These are phyloP conservation scores for Alligator sinensis DNA, from an alignment of 2,113 vertebrate genomes.

Conservation along the genomic window DNA sequence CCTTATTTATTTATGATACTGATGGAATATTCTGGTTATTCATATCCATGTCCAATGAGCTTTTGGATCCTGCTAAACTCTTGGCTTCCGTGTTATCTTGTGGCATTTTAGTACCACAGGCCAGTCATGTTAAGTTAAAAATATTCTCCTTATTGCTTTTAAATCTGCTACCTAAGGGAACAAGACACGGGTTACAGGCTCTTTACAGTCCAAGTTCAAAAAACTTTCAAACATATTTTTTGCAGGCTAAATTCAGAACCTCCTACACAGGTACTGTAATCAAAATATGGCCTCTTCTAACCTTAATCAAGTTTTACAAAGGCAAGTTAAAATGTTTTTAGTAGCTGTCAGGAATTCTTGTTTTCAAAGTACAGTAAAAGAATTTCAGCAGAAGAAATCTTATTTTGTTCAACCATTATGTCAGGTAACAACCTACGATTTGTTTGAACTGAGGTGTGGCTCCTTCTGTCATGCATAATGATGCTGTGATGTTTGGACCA, in stretches of 20 bases:
- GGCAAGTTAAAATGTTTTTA: background rate
- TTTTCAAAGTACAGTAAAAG: background rate
- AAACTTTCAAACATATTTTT: background rate
- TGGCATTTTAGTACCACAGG: background rate
- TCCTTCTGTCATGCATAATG: background rate
- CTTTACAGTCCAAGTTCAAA: background rate
- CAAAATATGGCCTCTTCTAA: background rate
- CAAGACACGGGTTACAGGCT: background rate
- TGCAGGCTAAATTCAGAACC: background rate
- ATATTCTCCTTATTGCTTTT: background rate
- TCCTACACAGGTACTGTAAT: background rate
- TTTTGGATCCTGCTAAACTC: background rate
- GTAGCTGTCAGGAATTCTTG: background rate
- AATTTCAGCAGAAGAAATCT: background rate
- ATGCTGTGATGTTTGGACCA: background rate
- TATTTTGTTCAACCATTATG: background rate
- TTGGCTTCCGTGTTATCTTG: background rate
- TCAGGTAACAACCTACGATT: rapidly evolving
- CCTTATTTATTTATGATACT: background rate
- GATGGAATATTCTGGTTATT: background rate
- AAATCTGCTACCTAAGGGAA: background rate
- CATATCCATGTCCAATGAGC: background rate
- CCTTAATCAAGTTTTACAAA: background rate
- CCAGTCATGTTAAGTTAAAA: background rate
- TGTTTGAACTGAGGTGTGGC: rapidly evolving